Evolutionary conservation across 2,797 vertebrate genomes (phyloP), one percentile per base, ranked within the genome.

Genomic region (Parambassis ranga): DNA sequence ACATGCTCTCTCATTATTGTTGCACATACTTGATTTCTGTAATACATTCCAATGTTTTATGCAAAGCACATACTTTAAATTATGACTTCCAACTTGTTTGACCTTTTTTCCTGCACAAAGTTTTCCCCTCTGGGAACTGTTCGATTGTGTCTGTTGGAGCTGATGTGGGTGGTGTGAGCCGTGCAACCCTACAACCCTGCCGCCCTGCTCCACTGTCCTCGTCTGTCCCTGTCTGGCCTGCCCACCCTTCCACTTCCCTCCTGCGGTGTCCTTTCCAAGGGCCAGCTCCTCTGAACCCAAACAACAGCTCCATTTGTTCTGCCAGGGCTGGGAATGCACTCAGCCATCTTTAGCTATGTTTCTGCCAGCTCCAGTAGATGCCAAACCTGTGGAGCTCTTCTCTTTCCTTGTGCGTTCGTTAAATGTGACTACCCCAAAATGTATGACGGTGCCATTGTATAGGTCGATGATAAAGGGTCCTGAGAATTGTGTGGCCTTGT

Each of bases 291-390:
- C 83, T 89, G 83, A 87, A 86, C 86, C 86, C 84, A 88, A 84
- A 91, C 87, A 91, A 85, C 82, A 82, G 85, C 77, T 85, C 86
- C 66, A 87, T 88, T 90, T 91, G 86, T 90, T 90, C 87, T 87
- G 82, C 83, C 81, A 75, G 71, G 75, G 73, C 82, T 85, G 80
- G 75, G 85, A 89, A 86, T 86, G 83, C 78, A 81, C 84, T 90
- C 84, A 77, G 75, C 81, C 85, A 73, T 86, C 82, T 75, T 84
- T 82, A 71, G 78, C 75, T 70, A 62, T 49, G 50, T 74, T 77
- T 78, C 68, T 85, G 74, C 79, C 84, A 84, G 73, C 58, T 59
- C 61, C 51, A 47, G 65, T 84, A 71, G 53, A 71, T 84, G 80
- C 84, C 85, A 87, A 84, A 89, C 78, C 79, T 83, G 81, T 69